A percentile compares a stretch with the other conserved stretches of the same genome.
Conservation (phyloP, 2,888 invertebrate species). For the Eutolmus rufibarbis region DNA sequence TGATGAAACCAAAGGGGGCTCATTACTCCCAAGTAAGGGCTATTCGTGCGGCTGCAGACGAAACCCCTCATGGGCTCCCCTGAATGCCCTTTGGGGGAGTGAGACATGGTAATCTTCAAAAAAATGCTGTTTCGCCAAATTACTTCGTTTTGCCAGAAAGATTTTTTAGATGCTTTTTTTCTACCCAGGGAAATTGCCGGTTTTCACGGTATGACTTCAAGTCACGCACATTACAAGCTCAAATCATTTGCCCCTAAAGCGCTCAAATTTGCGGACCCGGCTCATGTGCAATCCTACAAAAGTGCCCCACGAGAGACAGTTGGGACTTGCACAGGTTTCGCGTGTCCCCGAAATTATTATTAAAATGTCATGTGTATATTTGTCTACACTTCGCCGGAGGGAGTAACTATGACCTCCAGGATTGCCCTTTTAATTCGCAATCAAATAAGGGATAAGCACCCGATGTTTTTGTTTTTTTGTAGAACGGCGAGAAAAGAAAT, state of each 20-base stretch:
- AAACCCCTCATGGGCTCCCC: background rate
- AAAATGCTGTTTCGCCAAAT: background rate
- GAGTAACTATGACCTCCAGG: background rate
- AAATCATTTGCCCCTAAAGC: background rate
- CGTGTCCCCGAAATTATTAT: background rate
- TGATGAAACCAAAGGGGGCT: background rate
- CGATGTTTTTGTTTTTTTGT: background rate
- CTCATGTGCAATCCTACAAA: background rate
- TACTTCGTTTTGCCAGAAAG: background rate
- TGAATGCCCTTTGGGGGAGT: background rate
- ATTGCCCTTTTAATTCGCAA: background rate
- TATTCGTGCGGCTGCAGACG: background rate
- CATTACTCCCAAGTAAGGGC: background rate
- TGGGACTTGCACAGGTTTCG: background rate
- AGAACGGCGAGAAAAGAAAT: background rate
- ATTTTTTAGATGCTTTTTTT: background rate
- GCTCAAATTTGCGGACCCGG: background rate
- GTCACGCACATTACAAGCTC: background rate
- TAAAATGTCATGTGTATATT: background rate
- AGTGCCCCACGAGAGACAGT: background rate
- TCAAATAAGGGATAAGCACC: background rate
- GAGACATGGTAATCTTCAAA: background rate
- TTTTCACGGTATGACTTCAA: background rate
- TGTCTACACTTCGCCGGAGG: background rate
- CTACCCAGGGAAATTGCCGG: background rate